A percentile compares a stretch with the other conserved stretches of the same genome.
These are phyloP conservation scores for Halictus rubicundus DNA, from an alignment of 1,140 invertebrate species.

Conservation along the genomic window DNA sequence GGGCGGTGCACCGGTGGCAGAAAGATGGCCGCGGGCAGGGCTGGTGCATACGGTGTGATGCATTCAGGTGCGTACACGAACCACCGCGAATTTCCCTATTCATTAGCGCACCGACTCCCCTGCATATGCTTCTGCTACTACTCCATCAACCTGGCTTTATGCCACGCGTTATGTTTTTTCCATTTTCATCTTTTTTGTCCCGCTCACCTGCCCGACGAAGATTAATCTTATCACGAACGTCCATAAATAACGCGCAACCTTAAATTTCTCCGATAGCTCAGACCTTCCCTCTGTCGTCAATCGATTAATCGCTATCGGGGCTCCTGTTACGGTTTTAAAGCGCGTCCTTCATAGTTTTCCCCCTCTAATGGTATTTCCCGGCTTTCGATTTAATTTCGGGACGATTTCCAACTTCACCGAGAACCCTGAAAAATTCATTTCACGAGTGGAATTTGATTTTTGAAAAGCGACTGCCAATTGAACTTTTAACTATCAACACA, in stretches of 20 bases:
- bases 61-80: background rate
- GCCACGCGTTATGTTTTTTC: background rate
- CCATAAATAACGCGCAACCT: background rate
- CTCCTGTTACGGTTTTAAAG: no score
- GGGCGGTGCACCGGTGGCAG: background rate
- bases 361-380: no score
- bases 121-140: no score
- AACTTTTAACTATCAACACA: no score
- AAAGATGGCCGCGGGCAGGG: conserved; percentile 15
- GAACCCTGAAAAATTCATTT: no score
- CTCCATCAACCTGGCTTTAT: conserved; percentile 1
- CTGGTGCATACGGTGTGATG: background rate
- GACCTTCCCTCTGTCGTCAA: background rate
- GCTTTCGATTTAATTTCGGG: no score
- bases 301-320: background rate
- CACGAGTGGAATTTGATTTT: no score
- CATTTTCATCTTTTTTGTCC: background rate
- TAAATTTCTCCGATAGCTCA: background rate
- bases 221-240: background rate
- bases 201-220: background rate
- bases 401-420: no score
- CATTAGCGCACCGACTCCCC: background rate
- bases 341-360: no score
- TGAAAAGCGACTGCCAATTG: no score
- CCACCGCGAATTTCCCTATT: background rate